These are phyloP conservation scores for Manis crassicaudata DNA, from an alignment of 2,797 vertebrate genomes.

Conservation along the genomic window DNA sequence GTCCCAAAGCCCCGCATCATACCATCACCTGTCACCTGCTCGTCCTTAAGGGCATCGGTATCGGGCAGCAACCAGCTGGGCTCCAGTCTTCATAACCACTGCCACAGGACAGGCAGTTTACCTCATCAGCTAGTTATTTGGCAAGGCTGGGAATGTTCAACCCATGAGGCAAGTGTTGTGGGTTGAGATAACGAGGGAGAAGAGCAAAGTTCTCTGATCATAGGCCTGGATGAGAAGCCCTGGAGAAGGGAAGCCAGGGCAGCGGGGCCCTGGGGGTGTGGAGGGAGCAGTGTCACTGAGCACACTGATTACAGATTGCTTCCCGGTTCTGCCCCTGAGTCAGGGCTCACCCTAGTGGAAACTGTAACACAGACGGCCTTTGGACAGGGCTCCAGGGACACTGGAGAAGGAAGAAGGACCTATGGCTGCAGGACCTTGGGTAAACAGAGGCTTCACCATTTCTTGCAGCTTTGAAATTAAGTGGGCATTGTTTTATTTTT, in stretches of 20 bases:
- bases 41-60: not conserved
- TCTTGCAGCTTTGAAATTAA: not conserved
- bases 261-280: accelerated
- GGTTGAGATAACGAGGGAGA: not conserved
- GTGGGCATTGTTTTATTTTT: not conserved
- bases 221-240: not conserved
- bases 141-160: not conserved
- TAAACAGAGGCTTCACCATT: not conserved
- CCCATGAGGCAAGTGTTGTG: not conserved
- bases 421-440: not conserved
- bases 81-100: not conserved
- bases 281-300: not conserved
- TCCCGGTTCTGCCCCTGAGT: not conserved
- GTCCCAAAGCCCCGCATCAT: not conserved
- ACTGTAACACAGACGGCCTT: not conserved
- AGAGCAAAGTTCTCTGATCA: not conserved
- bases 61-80: too few relatives aligned
- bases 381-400: not conserved
- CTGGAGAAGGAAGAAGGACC: not conserved
- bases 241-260: not conserved
- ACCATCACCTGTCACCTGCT: not conserved
- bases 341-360: not conserved
- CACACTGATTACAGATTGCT: not conserved
- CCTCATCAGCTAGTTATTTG: not conserved
- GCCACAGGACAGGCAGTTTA: not conserved